Conservation (phyloP, 1,140 invertebrate species). For the Caerostris extrusa region DNA sequence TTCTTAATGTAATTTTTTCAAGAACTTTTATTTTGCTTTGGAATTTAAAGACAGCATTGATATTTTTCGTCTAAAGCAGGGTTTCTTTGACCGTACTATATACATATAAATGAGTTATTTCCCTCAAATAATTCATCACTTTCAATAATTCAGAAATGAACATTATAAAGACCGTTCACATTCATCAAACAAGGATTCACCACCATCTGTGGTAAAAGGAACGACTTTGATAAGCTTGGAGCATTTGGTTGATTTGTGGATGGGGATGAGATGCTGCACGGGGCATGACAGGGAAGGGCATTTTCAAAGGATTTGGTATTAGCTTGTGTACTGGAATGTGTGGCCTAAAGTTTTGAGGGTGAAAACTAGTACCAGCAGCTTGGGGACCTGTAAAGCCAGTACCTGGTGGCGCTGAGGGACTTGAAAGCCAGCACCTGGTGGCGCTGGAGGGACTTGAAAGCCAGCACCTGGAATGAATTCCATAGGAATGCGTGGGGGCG, state of each 20-base stretch:
- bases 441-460: neutral
- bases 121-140: no score
- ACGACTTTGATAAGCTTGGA: constrained; percentile 63
- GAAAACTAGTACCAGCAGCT: neutral
- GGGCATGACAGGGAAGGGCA: neutral
- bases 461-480: neutral
- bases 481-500: neutral
- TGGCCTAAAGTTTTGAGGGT: neutral
- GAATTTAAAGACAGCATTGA: no score
- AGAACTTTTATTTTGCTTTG: no score
- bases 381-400: neutral
- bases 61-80: no score
- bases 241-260: constrained; percentile 57
- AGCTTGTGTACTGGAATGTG: constrained; percentile 60
- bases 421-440: neutral
- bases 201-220: constrained; percentile 59
- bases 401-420: neutral
- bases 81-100: no score
- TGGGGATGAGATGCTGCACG: neutral
- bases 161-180: no score
- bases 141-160: no score
- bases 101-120: no score
- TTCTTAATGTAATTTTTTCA: no score
- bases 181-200: neutral
- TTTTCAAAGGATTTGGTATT: constrained; percentile 69